Evolutionary conservation across 1,140 invertebrate genomes (phyloP), one percentile per base, ranked within the genome.

Genomic region (Tetraneura akinire): DNA sequence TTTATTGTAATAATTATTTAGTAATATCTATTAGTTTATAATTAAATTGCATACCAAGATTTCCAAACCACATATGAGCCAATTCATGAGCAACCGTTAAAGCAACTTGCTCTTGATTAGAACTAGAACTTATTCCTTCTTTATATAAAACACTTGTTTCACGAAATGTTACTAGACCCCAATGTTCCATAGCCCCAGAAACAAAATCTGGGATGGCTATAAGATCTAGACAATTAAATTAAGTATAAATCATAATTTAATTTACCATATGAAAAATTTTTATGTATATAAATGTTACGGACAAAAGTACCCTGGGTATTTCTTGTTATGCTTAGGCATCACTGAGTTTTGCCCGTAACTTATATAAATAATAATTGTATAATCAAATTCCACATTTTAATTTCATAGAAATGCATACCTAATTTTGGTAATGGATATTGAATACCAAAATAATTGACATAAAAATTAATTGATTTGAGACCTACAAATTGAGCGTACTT

Each of bases 141-240:
- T 95, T 91, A 80, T 91, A 94, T 3, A 98, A 87, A 80, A 98
- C 87, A 74, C 91, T 90, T 0, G 91, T 91, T 87, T 98, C 96
- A 80, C 95, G 88, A 84, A 90, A 95, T 3, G 93, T 94, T 1
- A 95, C 90, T 1, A 95, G 86, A 37, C 93, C 93, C 94, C 96
- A 98, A 87, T 98, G 95, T 86, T 98, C 96, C 91, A 98, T 98
- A 0, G 96, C 96, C 10, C 95, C 96, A 3, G 95, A 95, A 1
- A 93, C 92, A 88, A 98, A 98, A 86, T 98, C 96, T 8, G 96
- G 96, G 82, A 98, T 94, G 16, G 94, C 95, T 81, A 94, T 93
- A 90, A 97, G 91, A 87, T 97, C 94, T 94, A 85, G 5, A 88
- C 87, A 83, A 84, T 51, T 10, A 51, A 71, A 51, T 71, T 14